Evolutionary conservation across 1,140 invertebrate species (phyloP), one percentile per base, ranked within the genome.

Genomic region (Reticulitermes speratus): DNA sequence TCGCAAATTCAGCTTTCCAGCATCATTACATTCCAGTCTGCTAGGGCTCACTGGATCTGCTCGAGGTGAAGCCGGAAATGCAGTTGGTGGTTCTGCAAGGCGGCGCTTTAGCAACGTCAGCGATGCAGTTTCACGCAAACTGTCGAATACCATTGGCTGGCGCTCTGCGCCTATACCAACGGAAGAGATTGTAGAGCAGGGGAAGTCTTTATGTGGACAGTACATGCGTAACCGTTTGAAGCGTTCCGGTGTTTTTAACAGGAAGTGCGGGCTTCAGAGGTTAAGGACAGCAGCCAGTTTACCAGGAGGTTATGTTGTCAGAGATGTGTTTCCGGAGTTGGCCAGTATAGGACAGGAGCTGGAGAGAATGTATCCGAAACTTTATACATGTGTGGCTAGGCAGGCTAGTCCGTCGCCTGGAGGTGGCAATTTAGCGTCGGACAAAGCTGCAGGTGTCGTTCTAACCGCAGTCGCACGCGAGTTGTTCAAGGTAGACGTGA

Each of bases 91-190:
- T 52, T 69, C 90, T 3, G 92, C 92, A 0, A 90, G 93, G 32
- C 90, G 95, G 81, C 90, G 94, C 69, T 93, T 95, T 83, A 95
- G 94, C 89, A 95, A 95, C 88, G 95, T 96, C 19, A 93, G 95
- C 88, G 95, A 95, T 89, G 94, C 93, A 3, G 94, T 96, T 3
- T 92, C 93, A 6, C 90, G 95, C 59, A 95, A 95, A 88, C 90
- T 96, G 44, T 95, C 94, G 30, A 93, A 93, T n/a, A 95, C 94
- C 0, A 95, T 95, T 69, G 94, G 94, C 14, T 95, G 94, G 95
- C 91, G 94, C 85, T 91, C 92, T 5, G 90, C 91, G 7, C 90
- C 91, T 11, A 90, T 92, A 55, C 92, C 93, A 16, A 90, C 93
- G 0, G 92, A 94, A 87, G 92, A 94, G 82, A 93, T 94, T 1